These are phyloP conservation scores for Sarcophaga bullata DNA, from an alignment of 1,140 invertebrate genomes.

Conservation along the genomic window DNA sequence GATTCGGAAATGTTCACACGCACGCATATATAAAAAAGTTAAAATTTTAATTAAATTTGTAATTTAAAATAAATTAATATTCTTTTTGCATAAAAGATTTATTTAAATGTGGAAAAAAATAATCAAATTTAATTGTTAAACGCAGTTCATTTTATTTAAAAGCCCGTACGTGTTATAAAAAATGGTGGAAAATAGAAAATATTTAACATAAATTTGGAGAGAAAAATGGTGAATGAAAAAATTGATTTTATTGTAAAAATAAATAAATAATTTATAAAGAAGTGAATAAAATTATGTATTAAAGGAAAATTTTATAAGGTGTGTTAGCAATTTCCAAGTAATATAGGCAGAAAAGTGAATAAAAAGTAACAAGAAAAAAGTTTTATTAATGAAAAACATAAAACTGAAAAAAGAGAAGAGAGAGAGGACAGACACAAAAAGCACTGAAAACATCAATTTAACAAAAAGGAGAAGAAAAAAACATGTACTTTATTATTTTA, in stretches of 20 bases:
- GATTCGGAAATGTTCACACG: constrained; percentile 23
- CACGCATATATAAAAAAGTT: background rate
- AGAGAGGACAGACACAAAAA: background rate
- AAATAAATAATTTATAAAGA: background rate
- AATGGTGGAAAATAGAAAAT: no score
- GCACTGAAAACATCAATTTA: background rate
- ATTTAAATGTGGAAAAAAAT: no score
- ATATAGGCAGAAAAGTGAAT: background rate
- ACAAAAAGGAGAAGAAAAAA: background rate
- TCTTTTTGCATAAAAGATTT: no score
- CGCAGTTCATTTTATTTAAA: no score
- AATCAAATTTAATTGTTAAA: no score
- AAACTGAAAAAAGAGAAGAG: background rate
- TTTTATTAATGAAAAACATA: background rate
- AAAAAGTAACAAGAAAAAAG: constrained; percentile 5
- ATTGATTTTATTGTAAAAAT: background rate
- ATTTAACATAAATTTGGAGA: background rate
- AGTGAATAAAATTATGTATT: background rate
- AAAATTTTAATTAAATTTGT: constrained; percentile 12
- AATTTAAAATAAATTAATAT: background rate
- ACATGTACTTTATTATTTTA: no score
- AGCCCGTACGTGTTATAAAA: no score
- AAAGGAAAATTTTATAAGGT: constrained; percentile 7
- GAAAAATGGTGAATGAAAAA: background rate
- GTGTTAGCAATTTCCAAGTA: constrained; percentile 5